phyloP scores from a whole-genome alignment of 2,888 invertebrate species.

The Amphimallon solstitiale region DNA sequence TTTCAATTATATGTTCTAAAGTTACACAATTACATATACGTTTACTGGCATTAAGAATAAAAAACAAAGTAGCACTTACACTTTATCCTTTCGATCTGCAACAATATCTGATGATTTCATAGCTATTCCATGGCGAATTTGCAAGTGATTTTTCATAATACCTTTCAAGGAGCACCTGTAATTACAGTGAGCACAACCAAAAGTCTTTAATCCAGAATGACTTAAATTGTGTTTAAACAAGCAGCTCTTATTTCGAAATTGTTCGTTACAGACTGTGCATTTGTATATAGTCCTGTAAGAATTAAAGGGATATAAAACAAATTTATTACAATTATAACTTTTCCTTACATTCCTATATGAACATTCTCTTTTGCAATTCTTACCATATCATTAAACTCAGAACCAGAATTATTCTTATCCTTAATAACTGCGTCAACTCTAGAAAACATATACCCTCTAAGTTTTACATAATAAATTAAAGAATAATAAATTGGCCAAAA shows the following conservation, averaged over 20 bases:
- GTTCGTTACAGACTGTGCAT: background rate
- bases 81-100: constrained; percentile 13
- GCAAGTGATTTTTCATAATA: constrained; percentile 15
- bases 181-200: background rate
- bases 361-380: no score
- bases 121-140: constrained; percentile 3
- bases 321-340: no score
- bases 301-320: background rate
- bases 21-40: no score
- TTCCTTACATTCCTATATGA: no score
- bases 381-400: no score
- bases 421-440: no score
- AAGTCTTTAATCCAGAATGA: background rate
- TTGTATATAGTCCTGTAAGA: background rate
- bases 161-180: constrained; percentile 1
- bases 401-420: no score
- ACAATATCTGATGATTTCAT: background rate
- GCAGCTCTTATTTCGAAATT: background rate
- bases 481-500: no score
- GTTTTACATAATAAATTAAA: no score
- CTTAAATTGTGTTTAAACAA: background rate
- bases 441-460: no score
- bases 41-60: no score
- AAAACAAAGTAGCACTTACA: constrained; percentile 9
- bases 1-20: no score